Evolutionary conservation across 2,797 vertebrate genomes (phyloP), one percentile per base, ranked within the genome.

Genomic region (Acanthurus lineatus): DNA sequence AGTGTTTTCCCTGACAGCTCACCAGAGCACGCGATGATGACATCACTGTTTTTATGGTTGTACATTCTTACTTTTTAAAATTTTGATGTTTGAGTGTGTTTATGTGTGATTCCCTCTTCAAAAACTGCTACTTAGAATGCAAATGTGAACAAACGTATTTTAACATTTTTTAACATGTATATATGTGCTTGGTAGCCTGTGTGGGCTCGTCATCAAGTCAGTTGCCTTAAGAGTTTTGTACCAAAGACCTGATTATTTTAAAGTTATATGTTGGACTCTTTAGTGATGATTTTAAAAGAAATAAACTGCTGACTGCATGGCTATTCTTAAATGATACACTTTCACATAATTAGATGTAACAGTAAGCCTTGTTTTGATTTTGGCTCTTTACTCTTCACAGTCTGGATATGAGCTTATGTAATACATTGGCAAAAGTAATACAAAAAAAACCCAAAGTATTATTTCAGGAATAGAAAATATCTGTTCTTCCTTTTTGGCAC

Each of bases 31-130:
- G 10, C 77, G 25, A 81, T 79, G 83, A 90, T 19, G 6, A 83
- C 83, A 52, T 77, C 65, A 56, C 42, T 38, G 44, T 61, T 75
- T 81, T 65, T 38, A 70, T 70, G 53, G 38, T 14, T 69, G 66
- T 75, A 38, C 48, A 22, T 58, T 44, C 3, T 3, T 19, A 28
- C 17, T 17, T 60, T 42, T 68, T 17, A 73, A 86, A 81, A 32
- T 7, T 1, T 60, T 72, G 73, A 80, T 84, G 81, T 87, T 83
- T 19, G 86, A 82, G 81, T 85, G 66, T 83, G 59, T 73, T 59
- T 1, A 49, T n/a, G 9, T 69, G 40, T 67, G 15, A 54, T 45
- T 61, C 28, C 74, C 48, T 74, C 67, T 28, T 47, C 4, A 45
- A 51, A 65, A 69, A 73, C 42, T n/a, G 51, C 53, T 59, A 0